Percentiles rank a stretch among this genome's conserved stretches.
phyloP scores from a whole-genome alignment of 2,113 vertebrate species.

The Anguilla japonica region DNA sequence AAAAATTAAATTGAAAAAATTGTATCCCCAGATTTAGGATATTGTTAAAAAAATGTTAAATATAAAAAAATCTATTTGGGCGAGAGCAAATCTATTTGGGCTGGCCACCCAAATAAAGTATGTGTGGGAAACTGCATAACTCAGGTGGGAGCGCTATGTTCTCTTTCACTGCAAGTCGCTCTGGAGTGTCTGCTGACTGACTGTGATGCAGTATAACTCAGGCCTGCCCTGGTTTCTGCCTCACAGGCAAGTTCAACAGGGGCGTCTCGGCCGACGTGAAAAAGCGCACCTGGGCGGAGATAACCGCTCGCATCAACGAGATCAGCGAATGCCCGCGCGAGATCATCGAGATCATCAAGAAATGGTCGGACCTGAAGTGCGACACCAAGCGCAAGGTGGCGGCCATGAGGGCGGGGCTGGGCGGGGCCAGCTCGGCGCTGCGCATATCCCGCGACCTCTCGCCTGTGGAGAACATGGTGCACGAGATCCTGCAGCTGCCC shows the following conservation, averaged over 20 bases:
- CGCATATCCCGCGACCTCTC: conserved; percentile 66
- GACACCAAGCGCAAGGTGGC: conserved; percentile 74
- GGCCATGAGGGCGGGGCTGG: conserved; percentile 60
- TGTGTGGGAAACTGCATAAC: too few relatives aligned
- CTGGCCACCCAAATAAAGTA: too few relatives aligned
- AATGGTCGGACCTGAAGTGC: conserved; percentile 77
- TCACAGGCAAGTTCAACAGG: conserved; percentile 71
- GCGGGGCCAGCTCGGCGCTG: conserved; percentile 37
- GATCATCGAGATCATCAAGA: conserved; percentile 75
- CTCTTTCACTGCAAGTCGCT: too few relatives aligned
- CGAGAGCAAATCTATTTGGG: too few relatives aligned
- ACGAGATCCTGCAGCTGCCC: conserved; percentile 71
- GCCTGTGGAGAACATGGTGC: conserved; percentile 68
- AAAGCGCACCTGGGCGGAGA: conserved; percentile 73
- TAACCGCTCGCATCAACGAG: conserved; percentile 72
- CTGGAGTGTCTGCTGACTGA: too few relatives aligned
- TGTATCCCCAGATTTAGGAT: too few relatives aligned
- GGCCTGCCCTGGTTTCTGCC: neutral
- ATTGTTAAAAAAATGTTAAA: too few relatives aligned
- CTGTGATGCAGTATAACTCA: neutral
- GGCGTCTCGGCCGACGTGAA: conserved; percentile 67
- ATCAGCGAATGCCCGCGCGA: conserved; percentile 75
- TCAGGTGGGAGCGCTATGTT: too few relatives aligned
- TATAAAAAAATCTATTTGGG: too few relatives aligned
- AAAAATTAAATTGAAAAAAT: too few relatives aligned